Evolutionary conservation across 35 echinoderm and acorn worm species (phyloP), one percentile per base, ranked within the genome.

Genomic region (Antedon bifida): DNA sequence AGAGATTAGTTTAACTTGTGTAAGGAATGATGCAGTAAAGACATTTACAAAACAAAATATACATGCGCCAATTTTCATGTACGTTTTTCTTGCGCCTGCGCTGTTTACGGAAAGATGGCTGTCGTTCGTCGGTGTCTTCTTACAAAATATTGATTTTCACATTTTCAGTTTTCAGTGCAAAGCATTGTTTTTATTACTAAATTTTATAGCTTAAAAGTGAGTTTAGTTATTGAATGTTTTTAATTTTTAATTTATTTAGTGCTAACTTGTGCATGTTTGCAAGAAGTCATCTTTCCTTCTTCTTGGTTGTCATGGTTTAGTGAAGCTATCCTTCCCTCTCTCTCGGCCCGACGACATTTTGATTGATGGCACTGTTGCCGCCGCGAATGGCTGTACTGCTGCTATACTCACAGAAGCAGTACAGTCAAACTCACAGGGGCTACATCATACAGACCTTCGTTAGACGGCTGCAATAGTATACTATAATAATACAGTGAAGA

Each of bases 1-100:
- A n/a, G n/a, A n/a, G n/a, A n/a, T n/a, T n/a, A n/a, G n/a, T n/a
- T n/a, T n/a, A n/a, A n/a, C n/a, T n/a, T n/a, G n/a, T n/a, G n/a
- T n/a, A n/a, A n/a, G n/a, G n/a, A n/a, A n/a, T n/a, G n/a, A n/a
- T n/a, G n/a, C n/a, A n/a, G n/a, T n/a, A n/a, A n/a, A n/a, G n/a
- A n/a, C n/a, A n/a, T n/a, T n/a, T n/a, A n/a, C n/a, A n/a, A 64
- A 64, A 64, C 51, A 64, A 42, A 42, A 64, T 64, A 64, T 64
- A 12, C 51, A 64, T 64, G 9, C 51, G 51, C 51, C 51, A 42
- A 42, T 42, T 42, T 42, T 7, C 38, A 42, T 4, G 51, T 64
- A 64, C 10, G 51, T 64, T 64, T 42, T 42, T n/a, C n/a, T 64
- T 64, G 51, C 51, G 26, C 51, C 26, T 64, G 51, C 51, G 51